Evolutionary conservation across 1,140 invertebrate species (phyloP).

Genomic region (Marisa cornuarietis): DNA sequence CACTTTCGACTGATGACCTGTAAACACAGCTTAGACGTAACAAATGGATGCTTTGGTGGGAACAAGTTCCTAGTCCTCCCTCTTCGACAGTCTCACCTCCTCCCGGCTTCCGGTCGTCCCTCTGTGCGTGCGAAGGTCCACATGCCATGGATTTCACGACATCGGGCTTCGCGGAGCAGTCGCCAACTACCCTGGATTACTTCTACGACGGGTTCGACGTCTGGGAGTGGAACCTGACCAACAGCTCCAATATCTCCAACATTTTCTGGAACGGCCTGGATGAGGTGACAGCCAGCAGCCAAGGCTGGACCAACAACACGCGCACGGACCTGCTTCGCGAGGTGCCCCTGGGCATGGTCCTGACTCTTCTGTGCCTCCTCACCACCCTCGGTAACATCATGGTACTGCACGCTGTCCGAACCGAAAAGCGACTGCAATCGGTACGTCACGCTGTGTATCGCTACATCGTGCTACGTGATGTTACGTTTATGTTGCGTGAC

Average conservation of each 20-base stretch:
- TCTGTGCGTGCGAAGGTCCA: background rate
- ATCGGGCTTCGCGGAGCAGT: background rate
- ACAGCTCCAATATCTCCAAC: conserved; percentile 9
- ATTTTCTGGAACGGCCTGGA: background rate
- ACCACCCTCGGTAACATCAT: conserved; percentile 59
- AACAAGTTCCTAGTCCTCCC: background rate
- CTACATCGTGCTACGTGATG: background rate
- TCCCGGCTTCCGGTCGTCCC: background rate
- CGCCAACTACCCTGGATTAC: conserved; percentile 2
- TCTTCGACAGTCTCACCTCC: background rate
- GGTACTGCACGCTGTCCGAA: conserved; percentile 60
- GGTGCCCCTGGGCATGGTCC: conserved; percentile 53
- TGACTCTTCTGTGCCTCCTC: conserved; percentile 50
- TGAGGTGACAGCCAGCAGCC: background rate
- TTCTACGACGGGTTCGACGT: conserved; percentile 12
- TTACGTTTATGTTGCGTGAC: background rate
- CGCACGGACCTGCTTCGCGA: conserved; percentile 46
- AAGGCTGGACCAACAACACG: background rate
- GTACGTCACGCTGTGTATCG: conserved; percentile 37
- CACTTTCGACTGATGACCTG: background rate
- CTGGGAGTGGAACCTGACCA: conserved; percentile 14
- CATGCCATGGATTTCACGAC: conserved; percentile 16
- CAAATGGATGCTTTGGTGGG: background rate
- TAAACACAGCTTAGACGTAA: background rate
- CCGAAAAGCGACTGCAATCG: conserved; percentile 56